Percentiles rank a stretch among this genome's conserved stretches.
Conservation (phyloP, 2,888 invertebrate genomes). For the Ellobium chinense region DNA sequence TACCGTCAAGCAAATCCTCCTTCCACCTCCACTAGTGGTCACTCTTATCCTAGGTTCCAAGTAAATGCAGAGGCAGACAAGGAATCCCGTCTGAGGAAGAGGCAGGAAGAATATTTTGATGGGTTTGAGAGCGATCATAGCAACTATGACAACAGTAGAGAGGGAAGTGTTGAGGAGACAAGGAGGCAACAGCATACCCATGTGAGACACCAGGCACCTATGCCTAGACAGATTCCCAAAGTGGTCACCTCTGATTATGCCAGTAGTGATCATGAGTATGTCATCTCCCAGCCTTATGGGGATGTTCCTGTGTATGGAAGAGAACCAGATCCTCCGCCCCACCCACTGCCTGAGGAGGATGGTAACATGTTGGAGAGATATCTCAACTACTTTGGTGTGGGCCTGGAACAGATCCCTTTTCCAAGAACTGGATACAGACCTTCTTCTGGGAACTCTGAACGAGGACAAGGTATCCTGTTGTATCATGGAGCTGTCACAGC, state of each 20-base stretch:
- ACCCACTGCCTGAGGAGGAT: conserved; percentile 45
- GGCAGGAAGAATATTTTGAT: conserved; percentile 21
- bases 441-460: neutral
- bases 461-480: conserved; percentile 10
- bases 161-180: conserved; percentile 21
- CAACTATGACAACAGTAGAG: conserved; percentile 32
- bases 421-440: neutral
- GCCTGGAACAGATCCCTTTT: conserved; percentile 3
- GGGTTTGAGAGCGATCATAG: conserved; percentile 36
- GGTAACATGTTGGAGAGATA: conserved; percentile 53
- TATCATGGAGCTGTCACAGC: no score
- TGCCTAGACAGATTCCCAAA: neutral
- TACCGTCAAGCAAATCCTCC: neutral
- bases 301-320: conserved; percentile 40
- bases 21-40: neutral
- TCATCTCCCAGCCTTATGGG: conserved; percentile 34
- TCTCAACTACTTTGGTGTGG: conserved; percentile 39
- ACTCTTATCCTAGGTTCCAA: neutral
- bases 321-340: conserved; percentile 46
- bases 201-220: neutral
- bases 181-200: neutral
- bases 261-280: conserved; percentile 16
- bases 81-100: neutral
- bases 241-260: conserved; percentile 1
- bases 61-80: neutral